Evolutionary conservation across 2,797 vertebrate genomes (phyloP), one percentile per base, ranked within the genome.

Genomic region (Glossophaga mutica): DNA sequence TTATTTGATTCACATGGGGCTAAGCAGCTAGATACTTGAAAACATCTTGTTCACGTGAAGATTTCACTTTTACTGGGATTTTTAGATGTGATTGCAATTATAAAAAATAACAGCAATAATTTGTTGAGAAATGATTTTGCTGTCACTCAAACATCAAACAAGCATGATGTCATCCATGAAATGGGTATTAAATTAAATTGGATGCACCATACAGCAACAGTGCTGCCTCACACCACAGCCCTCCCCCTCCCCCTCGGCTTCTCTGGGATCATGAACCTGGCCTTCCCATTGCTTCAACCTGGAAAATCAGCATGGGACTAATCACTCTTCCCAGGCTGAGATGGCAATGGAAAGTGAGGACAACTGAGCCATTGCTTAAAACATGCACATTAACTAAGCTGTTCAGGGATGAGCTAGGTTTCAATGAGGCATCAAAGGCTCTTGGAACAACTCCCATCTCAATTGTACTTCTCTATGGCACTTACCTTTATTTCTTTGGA

Each of bases 401-500:
- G 24, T 3, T 52, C 2, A 8, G 1, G 8, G 14, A 5, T 0
- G 3, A 68, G 16, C 24, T 42, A 5, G 32, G 14, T 37, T 34
- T 57, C 57, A 19, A 9, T 6, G 19, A 11, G 2, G 29, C 15
- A 9, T 34, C 21, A 9, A 1, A 4, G 59, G 9, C 32, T 59
- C 62, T 29, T 5, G 26, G 46, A 46, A 44, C 37, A 67, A 5
- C 4, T n/a, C 74, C 26, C 77, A 5, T 14, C 48, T 29, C 15
- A 5, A 0, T 8, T 6, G n/a, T 2, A 1, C 26, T 2, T 18
- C 46, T n/a, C 10, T 1, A 37, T 42, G 0, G 76, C 85, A 24
- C 97, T 98, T 98, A 99, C 99, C 99, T 98, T 98, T 29, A 92
- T 65, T 24, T 98, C 98, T 77, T 94, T 95, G 21, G 96, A 95